phyloP scores from a whole-genome alignment of 2,113 vertebrate species.

The Coracopsis vasa region DNA sequence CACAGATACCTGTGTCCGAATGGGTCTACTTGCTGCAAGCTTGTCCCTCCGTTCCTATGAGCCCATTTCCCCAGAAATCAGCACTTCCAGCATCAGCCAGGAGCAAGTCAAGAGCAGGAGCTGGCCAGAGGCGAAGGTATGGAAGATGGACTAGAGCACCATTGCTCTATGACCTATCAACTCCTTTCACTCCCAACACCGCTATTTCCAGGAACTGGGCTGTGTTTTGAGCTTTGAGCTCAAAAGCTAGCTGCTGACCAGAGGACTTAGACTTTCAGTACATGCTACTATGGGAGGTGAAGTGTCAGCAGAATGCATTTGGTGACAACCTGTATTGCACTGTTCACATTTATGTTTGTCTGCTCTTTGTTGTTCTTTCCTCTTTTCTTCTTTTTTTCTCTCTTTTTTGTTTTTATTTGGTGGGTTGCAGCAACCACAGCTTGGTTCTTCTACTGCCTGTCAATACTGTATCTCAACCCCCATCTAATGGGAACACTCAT shows the following conservation, averaged over 20 bases:
- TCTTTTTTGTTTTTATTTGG: neutral
- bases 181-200: neutral
- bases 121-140: constrained; percentile 70
- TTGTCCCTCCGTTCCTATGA: constrained; percentile 77
- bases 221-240: neutral
- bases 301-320: neutral
- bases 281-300: neutral
- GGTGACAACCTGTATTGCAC: neutral
- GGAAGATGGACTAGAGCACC: constrained; percentile 33
- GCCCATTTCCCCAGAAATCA: constrained; percentile 76
- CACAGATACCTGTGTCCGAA: constrained; percentile 78
- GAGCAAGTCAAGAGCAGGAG: constrained; percentile 36
- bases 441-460: neutral
- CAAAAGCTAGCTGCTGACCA: neutral
- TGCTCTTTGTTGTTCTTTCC: neutral
- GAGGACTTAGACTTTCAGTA: neutral
- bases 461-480: neutral
- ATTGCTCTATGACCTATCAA: neutral
- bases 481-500: neutral
- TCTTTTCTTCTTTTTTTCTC: too few relatives aligned
- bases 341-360: neutral
- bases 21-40: constrained; percentile 81
- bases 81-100: constrained; percentile 66
- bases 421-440: neutral
- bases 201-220: neutral